These are phyloP conservation scores for Acanthornis magna DNA, from an alignment of 2,797 vertebrate genomes.

Conservation along the genomic window DNA sequence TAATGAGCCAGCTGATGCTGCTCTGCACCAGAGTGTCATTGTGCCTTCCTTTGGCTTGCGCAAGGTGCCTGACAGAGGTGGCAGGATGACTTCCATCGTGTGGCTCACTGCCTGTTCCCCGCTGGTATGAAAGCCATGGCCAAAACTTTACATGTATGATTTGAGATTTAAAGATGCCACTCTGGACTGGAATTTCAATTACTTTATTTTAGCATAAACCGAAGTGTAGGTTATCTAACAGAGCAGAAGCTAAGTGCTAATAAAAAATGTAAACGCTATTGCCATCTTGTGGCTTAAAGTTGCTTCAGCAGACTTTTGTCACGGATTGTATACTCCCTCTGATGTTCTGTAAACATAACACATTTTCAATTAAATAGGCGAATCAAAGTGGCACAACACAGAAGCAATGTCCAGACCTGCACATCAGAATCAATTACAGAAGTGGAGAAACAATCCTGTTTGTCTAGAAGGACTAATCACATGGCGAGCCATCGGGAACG, in stretches of 20 bases:
- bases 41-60: neutral
- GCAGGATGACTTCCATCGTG: neutral
- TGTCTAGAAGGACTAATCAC: slow-evolving; percentile 35
- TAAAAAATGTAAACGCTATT: slow-evolving; percentile 68
- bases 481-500: neutral
- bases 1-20: neutral
- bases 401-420: slow-evolving; percentile 51
- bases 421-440: slow-evolving; percentile 53
- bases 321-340: neutral
- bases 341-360: slow-evolving; percentile 14
- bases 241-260: neutral
- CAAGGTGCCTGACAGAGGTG: neutral
- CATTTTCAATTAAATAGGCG: slow-evolving; percentile 29
- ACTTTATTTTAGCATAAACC: neutral
- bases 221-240: neutral
- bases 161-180: neutral
- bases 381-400: slow-evolving; percentile 47
- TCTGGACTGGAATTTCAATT: neutral
- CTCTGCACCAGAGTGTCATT: neutral
- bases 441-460: slow-evolving; percentile 52
- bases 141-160: neutral
- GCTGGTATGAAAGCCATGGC: neutral
- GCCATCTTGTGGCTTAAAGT: slow-evolving; percentile 77
- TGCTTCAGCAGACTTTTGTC: slow-evolving; percentile 47
- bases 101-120: neutral